Percentiles rank a stretch among this genome's conserved stretches.
Evolutionary conservation across 2,797 vertebrate species (phyloP).

Genomic region (Cichlasoma orientale): DNA sequence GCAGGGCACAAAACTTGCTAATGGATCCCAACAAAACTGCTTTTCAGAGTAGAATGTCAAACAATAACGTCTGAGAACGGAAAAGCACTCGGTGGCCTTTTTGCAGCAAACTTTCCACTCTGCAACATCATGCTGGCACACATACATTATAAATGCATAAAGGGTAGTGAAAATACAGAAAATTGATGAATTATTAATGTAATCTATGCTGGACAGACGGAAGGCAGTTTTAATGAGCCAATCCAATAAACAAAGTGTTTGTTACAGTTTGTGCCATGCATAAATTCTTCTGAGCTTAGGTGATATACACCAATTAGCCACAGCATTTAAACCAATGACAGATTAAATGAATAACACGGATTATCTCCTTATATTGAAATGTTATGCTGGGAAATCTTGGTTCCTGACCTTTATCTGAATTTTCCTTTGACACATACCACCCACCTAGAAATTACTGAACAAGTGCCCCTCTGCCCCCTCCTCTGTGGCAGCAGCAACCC

Average conservation of each 20-base stretch:
- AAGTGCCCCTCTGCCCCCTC: neutral
- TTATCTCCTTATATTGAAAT: no score
- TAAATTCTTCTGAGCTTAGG: constrained; percentile 1
- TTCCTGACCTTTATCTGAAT: neutral
- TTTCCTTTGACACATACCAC: neutral
- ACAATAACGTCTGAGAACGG: constrained; percentile 47
- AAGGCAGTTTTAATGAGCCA: constrained; percentile 9
- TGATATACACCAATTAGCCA: neutral
- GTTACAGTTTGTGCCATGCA: neutral
- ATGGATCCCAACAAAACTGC: constrained; percentile 70
- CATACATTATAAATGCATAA: constrained; percentile 57
- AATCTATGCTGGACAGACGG: constrained; percentile 7
- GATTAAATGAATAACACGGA: neutral
- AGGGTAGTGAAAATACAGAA: constrained; percentile 48
- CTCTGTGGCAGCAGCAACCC: neutral
- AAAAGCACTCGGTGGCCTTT: constrained; percentile 65
- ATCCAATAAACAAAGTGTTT: constrained; percentile 29
- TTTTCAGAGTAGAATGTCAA: constrained; percentile 47
- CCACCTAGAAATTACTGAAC: neutral
- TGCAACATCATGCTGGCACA: constrained; percentile 27
- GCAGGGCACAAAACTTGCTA: constrained; percentile 68
- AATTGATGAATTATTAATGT: constrained; percentile 44
- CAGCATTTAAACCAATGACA: neutral
- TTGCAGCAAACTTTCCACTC: constrained; percentile 44
- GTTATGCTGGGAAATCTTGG: neutral